These are phyloP conservation scores for Neoascia interrupta DNA, from an alignment of 2,888 invertebrate species.

Conservation along the genomic window DNA sequence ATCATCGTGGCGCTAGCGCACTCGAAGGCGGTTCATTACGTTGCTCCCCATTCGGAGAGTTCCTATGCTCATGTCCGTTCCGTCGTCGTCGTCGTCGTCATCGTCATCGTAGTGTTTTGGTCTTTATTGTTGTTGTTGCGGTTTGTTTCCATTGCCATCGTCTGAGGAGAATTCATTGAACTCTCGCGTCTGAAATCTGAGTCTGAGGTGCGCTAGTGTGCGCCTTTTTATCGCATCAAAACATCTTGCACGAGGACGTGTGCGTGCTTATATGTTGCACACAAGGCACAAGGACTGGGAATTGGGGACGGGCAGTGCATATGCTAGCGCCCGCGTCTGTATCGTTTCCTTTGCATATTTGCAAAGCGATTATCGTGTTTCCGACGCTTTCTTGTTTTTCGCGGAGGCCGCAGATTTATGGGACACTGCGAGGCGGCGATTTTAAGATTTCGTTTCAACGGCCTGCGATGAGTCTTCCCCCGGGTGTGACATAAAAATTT, in stretches of 20 bases:
- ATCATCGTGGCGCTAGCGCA: constrained; percentile 65
- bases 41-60: constrained; percentile 49
- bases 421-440: constrained; percentile 63
- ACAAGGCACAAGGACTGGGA: neutral
- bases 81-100: constrained; percentile 1
- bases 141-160: constrained; percentile 50
- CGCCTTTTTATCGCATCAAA: constrained; percentile 60
- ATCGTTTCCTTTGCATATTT: constrained; percentile 41
- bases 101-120: constrained; percentile 2
- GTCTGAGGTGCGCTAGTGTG: constrained; percentile 10
- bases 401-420: constrained; percentile 59
- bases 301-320: constrained; percentile 11
- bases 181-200: constrained; percentile 16
- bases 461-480: constrained; percentile 24
- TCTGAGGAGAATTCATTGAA: constrained; percentile 65
- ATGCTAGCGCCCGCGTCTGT: constrained; percentile 9
- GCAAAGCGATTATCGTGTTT: constrained; percentile 66
- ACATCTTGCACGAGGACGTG: constrained; percentile 43
- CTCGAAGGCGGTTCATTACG: constrained; percentile 35
- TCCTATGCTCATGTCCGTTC: constrained; percentile 45
- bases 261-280: neutral
- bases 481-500: constrained; percentile 33
- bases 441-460: constrained; percentile 63
- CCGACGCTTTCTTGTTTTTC: constrained; percentile 54
- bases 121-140: constrained; percentile 17